Evolutionary conservation across 1,140 invertebrate species (phyloP).

Genomic region (Pseudomyrmex concolor): DNA sequence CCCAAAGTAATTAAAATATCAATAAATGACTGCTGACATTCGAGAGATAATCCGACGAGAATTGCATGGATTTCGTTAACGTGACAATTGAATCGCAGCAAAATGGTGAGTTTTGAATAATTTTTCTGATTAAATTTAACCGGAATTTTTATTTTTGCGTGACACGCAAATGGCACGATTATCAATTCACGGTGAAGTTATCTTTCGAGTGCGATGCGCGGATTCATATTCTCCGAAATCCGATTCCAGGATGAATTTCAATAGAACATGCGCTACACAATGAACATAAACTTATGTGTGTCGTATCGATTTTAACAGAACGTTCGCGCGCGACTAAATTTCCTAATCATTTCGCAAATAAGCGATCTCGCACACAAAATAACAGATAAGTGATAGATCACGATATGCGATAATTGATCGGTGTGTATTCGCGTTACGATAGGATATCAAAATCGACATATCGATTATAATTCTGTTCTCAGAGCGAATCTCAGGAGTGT

Average conservation of each 20-base stretch:
- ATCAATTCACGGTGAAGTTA: constrained; percentile 6
- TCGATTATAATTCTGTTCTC: constrained; percentile 29
- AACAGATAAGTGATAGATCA: constrained; percentile 49
- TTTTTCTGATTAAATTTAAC: not conserved
- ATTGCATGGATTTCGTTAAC: constrained; percentile 20
- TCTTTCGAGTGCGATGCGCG: not conserved
- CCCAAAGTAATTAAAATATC: constrained; percentile 41
- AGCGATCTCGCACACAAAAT: not conserved
- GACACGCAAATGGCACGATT: not conserved
- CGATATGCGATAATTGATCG: constrained; percentile 7
- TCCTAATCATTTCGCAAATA: constrained; percentile 18
- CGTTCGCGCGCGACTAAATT: constrained; percentile 14
- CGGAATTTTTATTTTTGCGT: constrained; percentile 24
- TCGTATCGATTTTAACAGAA: constrained; percentile 34
- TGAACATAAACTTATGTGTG: constrained; percentile 8
- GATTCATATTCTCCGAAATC: constrained; percentile 6
- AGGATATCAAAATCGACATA: constrained; percentile 46
- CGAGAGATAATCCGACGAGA: constrained; percentile 20
- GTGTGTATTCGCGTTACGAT: not conserved
- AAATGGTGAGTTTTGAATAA: constrained; percentile 11
- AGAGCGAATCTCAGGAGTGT: constrained; percentile 12
- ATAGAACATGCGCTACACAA: constrained; percentile 13
- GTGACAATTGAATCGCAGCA: constrained; percentile 6
- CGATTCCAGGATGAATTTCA: constrained; percentile 33
- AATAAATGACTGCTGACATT: constrained; percentile 17